phyloP scores from a whole-genome alignment of 2,888 invertebrate species.

The Venustoraphidia nigricollis region DNA sequence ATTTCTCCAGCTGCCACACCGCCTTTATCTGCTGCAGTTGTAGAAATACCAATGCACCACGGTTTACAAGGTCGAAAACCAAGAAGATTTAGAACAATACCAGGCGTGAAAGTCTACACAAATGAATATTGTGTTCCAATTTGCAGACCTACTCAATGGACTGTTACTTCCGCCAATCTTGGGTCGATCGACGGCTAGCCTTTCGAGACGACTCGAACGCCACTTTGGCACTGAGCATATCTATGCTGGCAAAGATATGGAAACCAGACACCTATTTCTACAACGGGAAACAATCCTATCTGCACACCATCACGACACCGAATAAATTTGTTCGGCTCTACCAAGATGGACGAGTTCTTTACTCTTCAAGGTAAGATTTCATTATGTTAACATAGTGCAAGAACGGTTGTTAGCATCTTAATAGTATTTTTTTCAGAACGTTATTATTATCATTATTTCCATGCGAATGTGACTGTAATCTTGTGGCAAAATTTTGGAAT shows the following conservation, averaged over 20 bases:
- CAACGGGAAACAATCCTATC: constrained; percentile 68
- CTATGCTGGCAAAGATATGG: constrained; percentile 69
- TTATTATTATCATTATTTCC: too few relatives aligned
- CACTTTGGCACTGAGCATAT: constrained; percentile 59
- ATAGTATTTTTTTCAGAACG: too few relatives aligned
- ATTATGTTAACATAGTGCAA: too few relatives aligned
- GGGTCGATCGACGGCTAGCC: constrained; percentile 65
- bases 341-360: constrained; percentile 56
- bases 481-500: too few relatives aligned
- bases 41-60: too few relatives aligned
- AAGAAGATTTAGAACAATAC: too few relatives aligned
- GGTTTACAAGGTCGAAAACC: too few relatives aligned
- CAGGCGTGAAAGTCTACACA: too few relatives aligned
- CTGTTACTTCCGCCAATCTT: constrained; percentile 74
- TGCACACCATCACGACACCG: constrained; percentile 74
- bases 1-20: too few relatives aligned
- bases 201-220: constrained; percentile 44
- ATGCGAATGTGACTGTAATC: too few relatives aligned
- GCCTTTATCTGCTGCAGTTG: too few relatives aligned
- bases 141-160: constrained; percentile 71
- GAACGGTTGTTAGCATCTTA: too few relatives aligned
- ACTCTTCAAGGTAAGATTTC: constrained; percentile 49
- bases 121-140: constrained; percentile 10
- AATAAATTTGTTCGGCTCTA: constrained; percentile 68
- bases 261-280: constrained; percentile 76